Base-by-base conservation (phyloP, 2,113 vertebrate genomes). In the Aythya baeri region DNA sequence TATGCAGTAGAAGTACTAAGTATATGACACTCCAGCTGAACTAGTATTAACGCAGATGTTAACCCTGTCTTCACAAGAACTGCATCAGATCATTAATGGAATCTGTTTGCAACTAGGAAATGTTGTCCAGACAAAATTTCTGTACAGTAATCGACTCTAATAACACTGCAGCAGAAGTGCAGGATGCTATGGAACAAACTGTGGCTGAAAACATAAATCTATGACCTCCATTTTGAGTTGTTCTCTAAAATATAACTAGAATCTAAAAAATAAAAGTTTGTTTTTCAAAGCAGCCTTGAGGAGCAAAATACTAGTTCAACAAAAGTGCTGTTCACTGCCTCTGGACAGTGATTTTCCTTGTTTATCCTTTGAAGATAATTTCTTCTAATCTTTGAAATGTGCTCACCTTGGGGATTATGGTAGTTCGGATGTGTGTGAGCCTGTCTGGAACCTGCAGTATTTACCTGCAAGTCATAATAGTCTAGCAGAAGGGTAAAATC, bases 401-500 rank as follows among this genome's bases (percentile, higher is more conserved):
- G 44, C 88, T 78, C 81, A 96, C 44, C 78, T 93, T 94, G 85
- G 67, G 73, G 84, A 97, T 97, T 95, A 95, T 32, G 25, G 41
- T 46, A 86, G 50, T 92, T 94, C 67, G 70, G 49, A 52, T 62
- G 38, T 52, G 13, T 88, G 25, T 62, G 58, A 88, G 6, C 22
- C n/a, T 78, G 13, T n/a, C 46, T 62, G 31, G 82, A 88, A 90
- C 54, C 49, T n/a, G 20, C 8, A 73, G 58, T 82, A 82, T 95
- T 96, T 95, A 95, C 83, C 76, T 95, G 79, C 86, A 93, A 81
- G 52, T 93, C 61, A 5, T 81, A 88, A 66, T 11, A 71, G 38
- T 80, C 75, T 67, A 92, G 73, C 63, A 96, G 83, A 92, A 91
- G 70, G 27, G 72, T 96, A 94, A 97, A 97, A 97, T 86, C 75